Evolutionary conservation across 2,113 vertebrate genomes (phyloP).

Genomic region (Chamaetylas fuelleborni): DNA sequence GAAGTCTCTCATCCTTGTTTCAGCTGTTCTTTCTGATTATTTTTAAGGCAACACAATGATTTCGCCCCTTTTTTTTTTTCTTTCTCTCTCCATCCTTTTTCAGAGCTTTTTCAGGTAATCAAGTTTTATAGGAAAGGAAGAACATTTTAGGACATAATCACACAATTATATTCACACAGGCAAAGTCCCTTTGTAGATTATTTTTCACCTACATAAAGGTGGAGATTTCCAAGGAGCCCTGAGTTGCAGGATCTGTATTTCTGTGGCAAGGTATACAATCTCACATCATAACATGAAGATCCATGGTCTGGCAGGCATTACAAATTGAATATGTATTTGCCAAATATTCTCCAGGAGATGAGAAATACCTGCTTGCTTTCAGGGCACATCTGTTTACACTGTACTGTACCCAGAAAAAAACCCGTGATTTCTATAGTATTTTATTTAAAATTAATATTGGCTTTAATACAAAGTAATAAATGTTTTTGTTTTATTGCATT

Average conservation of each 20-base stretch:
- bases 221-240: background rate
- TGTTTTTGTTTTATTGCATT: background rate
- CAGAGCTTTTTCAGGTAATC: background rate
- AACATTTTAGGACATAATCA: background rate
- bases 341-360: background rate
- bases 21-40: background rate
- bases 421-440: background rate
- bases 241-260: background rate
- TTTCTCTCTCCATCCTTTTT: background rate
- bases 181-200: background rate
- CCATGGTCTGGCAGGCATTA: background rate
- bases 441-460: background rate
- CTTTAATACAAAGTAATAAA: background rate
- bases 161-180: background rate
- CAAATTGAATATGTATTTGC: background rate
- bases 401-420: background rate
- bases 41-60: background rate
- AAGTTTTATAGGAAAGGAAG: background rate
- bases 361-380: background rate
- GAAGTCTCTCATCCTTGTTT: background rate
- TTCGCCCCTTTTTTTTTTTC: accelerated
- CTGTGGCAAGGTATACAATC: background rate
- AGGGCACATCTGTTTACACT: background rate
- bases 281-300: background rate
- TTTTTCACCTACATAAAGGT: background rate